Evolutionary conservation across 2,113 vertebrate genomes (phyloP), one percentile per base, ranked within the genome.

Genomic region (Harpagus bidentatus): DNA sequence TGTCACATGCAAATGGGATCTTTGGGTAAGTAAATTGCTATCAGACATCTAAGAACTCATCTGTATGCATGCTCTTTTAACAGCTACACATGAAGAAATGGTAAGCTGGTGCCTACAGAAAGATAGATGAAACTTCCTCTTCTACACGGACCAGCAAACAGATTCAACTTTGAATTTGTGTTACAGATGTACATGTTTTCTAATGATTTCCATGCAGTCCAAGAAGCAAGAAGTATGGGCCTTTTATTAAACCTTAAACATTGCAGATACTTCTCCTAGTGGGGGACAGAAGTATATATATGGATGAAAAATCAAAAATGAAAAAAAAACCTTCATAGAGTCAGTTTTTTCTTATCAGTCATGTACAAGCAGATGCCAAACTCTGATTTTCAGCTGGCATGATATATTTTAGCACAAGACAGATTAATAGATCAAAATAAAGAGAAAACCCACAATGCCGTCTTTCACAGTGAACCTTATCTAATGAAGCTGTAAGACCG

Each of bases 21-120:
- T 94, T 79, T 78, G 86, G 53, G 55, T 91, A 81, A 94, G 73
- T 40, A 94, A 94, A 94, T 91, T 86, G 65, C 91, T 91, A 91
- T 91, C 81, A 94, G 53, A 84, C 69, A 79, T 87, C 86, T 89
- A 78, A 95, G 84, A 87, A 86, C 76, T 85, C 50, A 86, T 91
- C 80, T 91, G 53, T 85, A 84, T 87, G 91, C 83, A 79, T 67
- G 63, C 22, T 84, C 18, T 78, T 66, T 70, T 66, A 78, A 59
- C n/a, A 93, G 40, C 52, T 86, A 83, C 28, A 74, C 38, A 67
- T 55, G 72, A 81, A 82, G 50, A 88, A 96, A 96, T 42, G 23
- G 65, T 82, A 86, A 91, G 11, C 29, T 65, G n/a, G 43, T 74
- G 65, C 65, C 61, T 76, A 93, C 34, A 69, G 42, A 93, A 95